Conservation (phyloP, 2,113 vertebrate genomes). For the Zosterops borbonicus region DNA sequence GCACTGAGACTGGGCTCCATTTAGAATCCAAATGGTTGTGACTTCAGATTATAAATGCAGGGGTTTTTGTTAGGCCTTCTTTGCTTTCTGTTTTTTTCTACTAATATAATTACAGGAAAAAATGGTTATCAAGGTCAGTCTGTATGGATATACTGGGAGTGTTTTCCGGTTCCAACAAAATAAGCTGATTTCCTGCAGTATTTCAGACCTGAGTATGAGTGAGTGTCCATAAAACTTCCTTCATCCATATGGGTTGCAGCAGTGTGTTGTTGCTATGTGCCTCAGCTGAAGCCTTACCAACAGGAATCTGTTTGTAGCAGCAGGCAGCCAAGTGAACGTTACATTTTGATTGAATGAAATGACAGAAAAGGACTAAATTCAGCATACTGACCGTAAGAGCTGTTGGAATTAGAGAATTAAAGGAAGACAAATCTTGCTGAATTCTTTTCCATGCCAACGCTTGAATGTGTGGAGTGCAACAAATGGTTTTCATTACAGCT, state of each 20-base stretch:
- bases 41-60: not conserved
- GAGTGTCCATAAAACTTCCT: not conserved
- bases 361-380: not conserved
- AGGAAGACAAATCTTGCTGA: not conserved
- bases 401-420: not conserved
- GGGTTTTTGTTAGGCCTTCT: not conserved
- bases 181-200: conserved; percentile 17
- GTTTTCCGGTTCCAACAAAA: conserved; percentile 47
- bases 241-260: not conserved
- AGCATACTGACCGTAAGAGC: not conserved
- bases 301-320: not conserved
- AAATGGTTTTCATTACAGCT: conserved; percentile 40
- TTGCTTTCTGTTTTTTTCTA: not conserved
- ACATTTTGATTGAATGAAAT: not conserved
- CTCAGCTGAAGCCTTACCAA: not conserved
- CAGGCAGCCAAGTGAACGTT: not conserved
- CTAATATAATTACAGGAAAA: conserved; percentile 58
- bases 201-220: not conserved
- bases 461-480: conserved; percentile 15
- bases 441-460: not conserved
- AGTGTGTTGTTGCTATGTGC: not conserved
- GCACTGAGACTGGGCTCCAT: not conserved
- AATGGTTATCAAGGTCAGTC: conserved; percentile 29
- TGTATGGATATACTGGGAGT: conserved; percentile 47
- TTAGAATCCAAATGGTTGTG: not conserved